Conservation (phyloP, 1,140 invertebrate genomes). For the Aphelinus atriplicis region DNA sequence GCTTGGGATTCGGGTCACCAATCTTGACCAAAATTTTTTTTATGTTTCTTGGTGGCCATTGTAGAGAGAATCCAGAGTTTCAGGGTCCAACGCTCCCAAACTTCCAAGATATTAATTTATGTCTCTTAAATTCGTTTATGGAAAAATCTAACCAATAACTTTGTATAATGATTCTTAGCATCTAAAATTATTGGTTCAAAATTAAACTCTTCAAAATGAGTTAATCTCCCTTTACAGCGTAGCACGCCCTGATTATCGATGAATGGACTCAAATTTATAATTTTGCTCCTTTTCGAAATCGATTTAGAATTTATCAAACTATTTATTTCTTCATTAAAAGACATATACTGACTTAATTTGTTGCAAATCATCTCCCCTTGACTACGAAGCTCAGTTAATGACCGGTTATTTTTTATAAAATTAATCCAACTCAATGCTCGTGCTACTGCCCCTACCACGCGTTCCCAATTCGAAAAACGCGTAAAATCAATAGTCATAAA, state of each 20-base stretch:
- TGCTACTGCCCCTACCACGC: background rate
- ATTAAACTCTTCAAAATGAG: background rate
- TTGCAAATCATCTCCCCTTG: background rate
- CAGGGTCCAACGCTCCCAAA: too few species aligned
- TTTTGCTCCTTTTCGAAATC: background rate
- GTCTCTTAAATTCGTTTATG: conserved; percentile 12
- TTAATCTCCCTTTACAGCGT: background rate
- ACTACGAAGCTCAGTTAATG: background rate
- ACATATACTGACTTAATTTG: background rate
- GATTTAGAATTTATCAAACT: background rate
- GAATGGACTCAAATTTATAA: background rate
- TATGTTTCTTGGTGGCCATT: too few species aligned
- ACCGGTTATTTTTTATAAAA: background rate
- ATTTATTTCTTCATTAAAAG: background rate
- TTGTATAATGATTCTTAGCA: background rate
- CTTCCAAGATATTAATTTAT: too few species aligned
- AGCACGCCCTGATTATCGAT: too few species aligned
- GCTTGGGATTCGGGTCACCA: too few species aligned
- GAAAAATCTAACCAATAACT: conserved; percentile 36
- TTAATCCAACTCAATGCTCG: too few species aligned
- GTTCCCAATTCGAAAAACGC: too few species aligned
- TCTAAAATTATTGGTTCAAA: background rate
- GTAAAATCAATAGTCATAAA: too few species aligned
- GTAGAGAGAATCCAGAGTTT: too few species aligned
- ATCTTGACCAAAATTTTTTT: too few species aligned